Conservation (phyloP, 2,113 vertebrate genomes). For the Tiliqua scincoides region DNA sequence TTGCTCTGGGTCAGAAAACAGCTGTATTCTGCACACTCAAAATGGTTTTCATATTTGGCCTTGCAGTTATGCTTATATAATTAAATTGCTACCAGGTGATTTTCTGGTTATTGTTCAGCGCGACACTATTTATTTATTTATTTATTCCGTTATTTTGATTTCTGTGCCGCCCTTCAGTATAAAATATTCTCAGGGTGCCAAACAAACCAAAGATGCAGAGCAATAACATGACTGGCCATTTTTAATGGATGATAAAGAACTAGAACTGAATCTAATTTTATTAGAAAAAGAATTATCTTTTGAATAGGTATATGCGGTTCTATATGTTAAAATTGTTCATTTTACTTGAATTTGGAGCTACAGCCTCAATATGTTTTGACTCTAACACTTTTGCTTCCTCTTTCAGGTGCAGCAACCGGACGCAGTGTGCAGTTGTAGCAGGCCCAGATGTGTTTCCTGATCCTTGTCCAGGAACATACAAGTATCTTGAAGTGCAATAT, state of each 20-base stretch:
- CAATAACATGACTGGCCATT: no score
- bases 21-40: neutral
- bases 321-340: neutral
- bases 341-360: neutral
- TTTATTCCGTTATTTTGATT: no score
- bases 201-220: no score
- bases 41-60: neutral
- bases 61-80: neutral
- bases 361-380: neutral
- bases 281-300: neutral
- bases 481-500: slow-evolving; percentile 96
- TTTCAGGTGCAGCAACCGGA: slow-evolving; percentile 95
- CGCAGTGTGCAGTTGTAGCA: slow-evolving; percentile 93
- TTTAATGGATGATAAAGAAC: no score
- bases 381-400: slow-evolving; percentile 31
- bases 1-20: no score
- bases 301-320: neutral
- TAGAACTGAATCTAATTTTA: no score
- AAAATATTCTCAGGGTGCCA: no score
- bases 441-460: slow-evolving; percentile 95
- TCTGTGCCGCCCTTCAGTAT: no score
- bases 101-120: neutral
- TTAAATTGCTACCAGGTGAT: neutral
- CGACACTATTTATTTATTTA: neutral
- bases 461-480: slow-evolving; percentile 94